These are phyloP conservation scores for Sebastes vulpes DNA, from an alignment of 2,797 vertebrate species.

Conservation along the genomic window DNA sequence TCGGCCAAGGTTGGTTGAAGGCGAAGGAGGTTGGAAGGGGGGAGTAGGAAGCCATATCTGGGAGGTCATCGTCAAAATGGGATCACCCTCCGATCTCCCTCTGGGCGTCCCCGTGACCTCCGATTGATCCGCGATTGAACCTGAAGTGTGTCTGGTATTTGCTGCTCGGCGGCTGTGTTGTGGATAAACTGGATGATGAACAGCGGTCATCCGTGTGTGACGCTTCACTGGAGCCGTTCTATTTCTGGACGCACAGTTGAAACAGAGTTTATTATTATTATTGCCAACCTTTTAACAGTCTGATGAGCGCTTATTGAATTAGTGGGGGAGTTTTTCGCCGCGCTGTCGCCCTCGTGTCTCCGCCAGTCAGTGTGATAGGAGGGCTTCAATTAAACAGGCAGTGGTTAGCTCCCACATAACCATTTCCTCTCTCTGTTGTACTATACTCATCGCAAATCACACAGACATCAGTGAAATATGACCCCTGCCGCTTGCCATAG, in stretches of 20 bases:
- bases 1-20: slow-evolving; percentile 70
- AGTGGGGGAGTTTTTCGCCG: slow-evolving; percentile 27
- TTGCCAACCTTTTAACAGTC: slow-evolving; percentile 48
- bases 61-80: slow-evolving; percentile 60
- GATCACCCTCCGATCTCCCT: slow-evolving; percentile 6
- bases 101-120: slow-evolving; percentile 11
- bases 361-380: slow-evolving; percentile 39
- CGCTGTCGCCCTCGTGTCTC: slow-evolving; percentile 44
- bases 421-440: slow-evolving; percentile 45
- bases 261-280: slow-evolving; percentile 49
- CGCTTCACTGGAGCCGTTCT: slow-evolving; percentile 15
- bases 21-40: background rate
- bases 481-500: slow-evolving; percentile 41
- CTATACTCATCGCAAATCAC: slow-evolving; percentile 54
- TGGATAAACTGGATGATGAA: slow-evolving; percentile 8
- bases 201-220: slow-evolving; percentile 21
- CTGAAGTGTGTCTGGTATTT: slow-evolving; percentile 13
- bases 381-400: slow-evolving; percentile 65
- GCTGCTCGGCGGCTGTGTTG: background rate
- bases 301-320: slow-evolving; percentile 64
- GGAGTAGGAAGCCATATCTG: slow-evolving; percentile 19
- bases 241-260: slow-evolving; percentile 37
- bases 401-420: slow-evolving; percentile 36
- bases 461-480: slow-evolving; percentile 50
- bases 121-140: slow-evolving; percentile 44